phyloP scores from a whole-genome alignment of 2,888 invertebrate species.

The Hanleya hanleyi region DNA sequence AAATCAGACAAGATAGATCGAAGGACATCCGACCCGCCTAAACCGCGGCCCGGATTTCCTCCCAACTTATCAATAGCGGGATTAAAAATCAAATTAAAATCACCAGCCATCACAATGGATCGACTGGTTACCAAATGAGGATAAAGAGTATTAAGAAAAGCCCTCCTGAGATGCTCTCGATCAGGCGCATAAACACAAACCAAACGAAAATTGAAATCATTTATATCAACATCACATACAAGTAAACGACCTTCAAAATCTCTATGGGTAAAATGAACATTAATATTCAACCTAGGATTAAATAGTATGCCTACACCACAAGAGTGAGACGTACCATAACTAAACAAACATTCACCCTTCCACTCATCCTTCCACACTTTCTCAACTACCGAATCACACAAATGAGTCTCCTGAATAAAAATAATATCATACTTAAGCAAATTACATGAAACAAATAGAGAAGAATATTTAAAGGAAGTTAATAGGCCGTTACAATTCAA shows the following conservation, averaged over 20 bases:
- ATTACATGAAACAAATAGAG: not conserved
- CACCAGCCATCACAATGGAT: not conserved
- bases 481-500: not conserved
- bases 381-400: not conserved
- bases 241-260: not conserved
- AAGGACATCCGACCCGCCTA: not conserved
- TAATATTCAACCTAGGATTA: not conserved
- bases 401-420: not conserved
- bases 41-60: not conserved
- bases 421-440: not conserved
- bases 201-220: not conserved
- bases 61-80: not conserved
- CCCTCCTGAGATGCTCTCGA: not conserved
- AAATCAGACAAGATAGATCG: not conserved
- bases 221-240: not conserved
- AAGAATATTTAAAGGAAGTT: not conserved
- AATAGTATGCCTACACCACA: not conserved
- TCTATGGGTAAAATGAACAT: not conserved
- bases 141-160: not conserved
- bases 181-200: not conserved
- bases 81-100: not conserved
- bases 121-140: not conserved
- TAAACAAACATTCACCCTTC: not conserved
- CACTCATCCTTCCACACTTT: not conserved
- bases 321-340: not conserved